Base-by-base conservation (phyloP, 2,888 invertebrate genomes). In the Platypus cylindrus region DNA sequence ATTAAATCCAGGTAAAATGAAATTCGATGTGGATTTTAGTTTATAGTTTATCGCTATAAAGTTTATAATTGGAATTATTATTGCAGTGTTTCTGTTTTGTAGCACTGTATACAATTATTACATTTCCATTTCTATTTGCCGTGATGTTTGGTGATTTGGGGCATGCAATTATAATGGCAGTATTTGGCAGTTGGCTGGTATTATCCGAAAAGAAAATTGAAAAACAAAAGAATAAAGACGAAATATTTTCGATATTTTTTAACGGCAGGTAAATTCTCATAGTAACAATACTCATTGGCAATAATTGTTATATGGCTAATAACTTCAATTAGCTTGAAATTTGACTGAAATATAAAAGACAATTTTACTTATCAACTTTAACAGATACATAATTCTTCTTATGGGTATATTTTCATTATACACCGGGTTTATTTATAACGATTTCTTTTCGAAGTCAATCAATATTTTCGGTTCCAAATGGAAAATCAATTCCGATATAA, bases 121-220 rank as follows among this genome's bases (percentile, higher is more conserved):
- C 90, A 0, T 94, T 94, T 66, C 94, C 94, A 8, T 94, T 94
- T 68, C 63, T 94, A 26, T 94, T 94, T 65, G 89, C 85, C 30
- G 77, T 94, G 50, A 95, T 95, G 94, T 95, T 94, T 62, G 94
- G 94, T 11, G 94, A 94, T 59, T 66, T 79, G 53, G 94, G 94
- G 8, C 94, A 94, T 62, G 94, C 89, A 2, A 25, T 78, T 8
- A 76, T 95, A 44, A 75, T 95, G 75, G 65, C 80, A 2, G 44
- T 78, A 9, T 86, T 87, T 56, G 90, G 78, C 1, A 62, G 67
- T 0, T 89, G 75, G 71, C 78, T 95, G 79, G 77, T 87, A 12
- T 43, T 78, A 24, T 72, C 70, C 41, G 94, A 95, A 59, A 82
- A 79, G 40, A 71, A 75, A 34, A 65, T 93, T 32, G 58, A 66